phyloP scores from a whole-genome alignment of 2,113 vertebrate genomes.

The Chaetura pelagica region DNA sequence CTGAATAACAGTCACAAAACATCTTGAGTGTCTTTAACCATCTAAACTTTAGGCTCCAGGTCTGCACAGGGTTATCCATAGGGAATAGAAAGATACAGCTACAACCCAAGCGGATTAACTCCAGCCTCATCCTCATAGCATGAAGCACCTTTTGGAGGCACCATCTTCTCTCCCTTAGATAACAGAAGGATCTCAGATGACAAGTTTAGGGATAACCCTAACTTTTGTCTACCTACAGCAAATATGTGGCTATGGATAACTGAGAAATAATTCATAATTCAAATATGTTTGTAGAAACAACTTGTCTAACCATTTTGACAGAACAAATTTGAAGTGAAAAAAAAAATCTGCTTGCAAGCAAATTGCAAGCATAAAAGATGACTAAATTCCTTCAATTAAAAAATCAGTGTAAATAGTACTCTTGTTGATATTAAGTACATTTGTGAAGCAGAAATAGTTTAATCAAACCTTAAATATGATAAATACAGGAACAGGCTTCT shows the following conservation, averaged over 20 bases:
- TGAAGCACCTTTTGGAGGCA: not conserved
- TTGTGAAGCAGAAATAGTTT: conserved; percentile 19
- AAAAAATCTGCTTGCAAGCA: conserved; percentile 6
- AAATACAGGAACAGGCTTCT: not conserved
- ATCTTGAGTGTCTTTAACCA: not conserved
- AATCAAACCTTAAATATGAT: conserved; percentile 7
- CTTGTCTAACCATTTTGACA: conserved; percentile 55
- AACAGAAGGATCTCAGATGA: not conserved
- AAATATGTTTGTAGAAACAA: conserved; percentile 37
- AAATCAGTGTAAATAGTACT: conserved; percentile 52
- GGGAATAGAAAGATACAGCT: not conserved
- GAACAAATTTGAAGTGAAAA: not conserved
- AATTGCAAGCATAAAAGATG: conserved; percentile 33
- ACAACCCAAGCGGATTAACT: not conserved
- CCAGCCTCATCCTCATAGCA: not conserved
- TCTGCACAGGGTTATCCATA: not conserved
- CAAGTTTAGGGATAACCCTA: not conserved
- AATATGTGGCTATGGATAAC: not conserved
- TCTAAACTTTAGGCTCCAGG: not conserved
- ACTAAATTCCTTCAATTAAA: conserved; percentile 60
- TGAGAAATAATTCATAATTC: conserved; percentile 52
- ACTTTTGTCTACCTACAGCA: not conserved
- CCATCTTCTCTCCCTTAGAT: not conserved
- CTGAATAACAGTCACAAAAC: not conserved
- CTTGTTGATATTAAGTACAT: conserved; percentile 14